Conservation (phyloP, 2,888 invertebrate genomes). For the Ryuthela nishihirai region DNA sequence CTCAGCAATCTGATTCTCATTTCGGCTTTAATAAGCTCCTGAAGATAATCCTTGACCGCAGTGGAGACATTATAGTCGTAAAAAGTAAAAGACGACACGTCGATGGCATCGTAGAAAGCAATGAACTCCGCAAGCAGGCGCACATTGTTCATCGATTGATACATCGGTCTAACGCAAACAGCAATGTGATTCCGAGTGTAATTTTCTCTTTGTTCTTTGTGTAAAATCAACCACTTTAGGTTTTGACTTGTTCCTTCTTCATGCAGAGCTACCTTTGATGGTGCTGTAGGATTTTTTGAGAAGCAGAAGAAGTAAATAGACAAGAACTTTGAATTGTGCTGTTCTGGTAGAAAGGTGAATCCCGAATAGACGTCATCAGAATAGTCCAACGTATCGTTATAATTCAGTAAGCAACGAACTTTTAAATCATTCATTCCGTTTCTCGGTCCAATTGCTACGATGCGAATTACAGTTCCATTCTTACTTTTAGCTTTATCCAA, state of each 20-base stretch:
- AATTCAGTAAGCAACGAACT: neutral
- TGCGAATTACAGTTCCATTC: neutral
- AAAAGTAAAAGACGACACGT: neutral
- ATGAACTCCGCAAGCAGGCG: constrained; percentile 3
- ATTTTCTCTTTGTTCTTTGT: neutral
- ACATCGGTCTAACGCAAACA: neutral
- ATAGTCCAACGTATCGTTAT: neutral
- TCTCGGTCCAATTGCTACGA: neutral
- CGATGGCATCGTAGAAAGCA: constrained; percentile 3
- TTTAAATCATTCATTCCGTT: neutral
- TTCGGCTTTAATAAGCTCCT: neutral
- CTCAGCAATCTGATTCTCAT: constrained; percentile 1
- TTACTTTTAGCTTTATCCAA: neutral
- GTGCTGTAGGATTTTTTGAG: neutral
- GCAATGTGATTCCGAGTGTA: neutral
- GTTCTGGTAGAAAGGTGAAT: neutral
- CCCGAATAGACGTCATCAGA: neutral
- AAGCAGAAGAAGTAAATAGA: neutral
- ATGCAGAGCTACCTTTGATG: neutral
- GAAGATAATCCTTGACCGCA: neutral
- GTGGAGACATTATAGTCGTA: constrained; percentile 1
- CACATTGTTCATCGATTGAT: no score
- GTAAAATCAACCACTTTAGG: neutral
- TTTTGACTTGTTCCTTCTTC: neutral
- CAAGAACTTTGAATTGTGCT: neutral